phyloP scores from a whole-genome alignment of 2,888 invertebrate species.

The Mimas tiliae region DNA sequence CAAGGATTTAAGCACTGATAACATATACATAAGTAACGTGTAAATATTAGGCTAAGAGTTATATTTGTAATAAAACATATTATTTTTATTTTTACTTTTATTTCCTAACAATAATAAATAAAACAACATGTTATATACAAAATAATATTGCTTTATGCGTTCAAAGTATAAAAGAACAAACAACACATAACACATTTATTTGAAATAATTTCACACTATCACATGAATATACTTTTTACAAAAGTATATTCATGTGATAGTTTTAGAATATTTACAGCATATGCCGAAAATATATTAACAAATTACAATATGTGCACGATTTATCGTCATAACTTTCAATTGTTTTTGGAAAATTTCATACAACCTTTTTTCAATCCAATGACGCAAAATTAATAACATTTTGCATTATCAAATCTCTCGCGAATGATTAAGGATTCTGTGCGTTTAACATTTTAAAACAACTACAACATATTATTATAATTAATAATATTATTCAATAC shows the following conservation, averaged over 20 bases:
- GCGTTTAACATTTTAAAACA: background rate
- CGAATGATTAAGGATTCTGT: background rate
- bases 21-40: conserved; percentile 29
- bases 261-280: conserved; percentile 18
- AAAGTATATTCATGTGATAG: conserved; percentile 21
- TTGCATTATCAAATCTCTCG: background rate
- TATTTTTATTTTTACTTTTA: conserved; percentile 24
- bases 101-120: conserved; percentile 40
- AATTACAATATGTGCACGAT: conserved; percentile 16
- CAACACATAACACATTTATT: conserved; percentile 48
- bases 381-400: background rate
- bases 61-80: conserved; percentile 30
- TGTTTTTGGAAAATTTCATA: background rate
- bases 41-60: conserved; percentile 41
- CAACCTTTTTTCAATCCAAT: background rate
- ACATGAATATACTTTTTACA: conserved; percentile 29
- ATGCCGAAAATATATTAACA: conserved; percentile 14
- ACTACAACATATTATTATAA: too few species aligned
- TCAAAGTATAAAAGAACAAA: conserved; percentile 66
- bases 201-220: conserved; percentile 25
- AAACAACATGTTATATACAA: conserved; percentile 61
- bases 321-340: conserved; percentile 6
- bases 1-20: background rate
- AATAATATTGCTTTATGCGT: conserved; percentile 76
- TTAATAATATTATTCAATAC: too few species aligned